A percentile compares a stretch with the other conserved stretches of the same genome.
These are phyloP conservation scores for Gila orcuttii DNA, from an alignment of 2,113 vertebrate genomes.

Conservation along the genomic window DNA sequence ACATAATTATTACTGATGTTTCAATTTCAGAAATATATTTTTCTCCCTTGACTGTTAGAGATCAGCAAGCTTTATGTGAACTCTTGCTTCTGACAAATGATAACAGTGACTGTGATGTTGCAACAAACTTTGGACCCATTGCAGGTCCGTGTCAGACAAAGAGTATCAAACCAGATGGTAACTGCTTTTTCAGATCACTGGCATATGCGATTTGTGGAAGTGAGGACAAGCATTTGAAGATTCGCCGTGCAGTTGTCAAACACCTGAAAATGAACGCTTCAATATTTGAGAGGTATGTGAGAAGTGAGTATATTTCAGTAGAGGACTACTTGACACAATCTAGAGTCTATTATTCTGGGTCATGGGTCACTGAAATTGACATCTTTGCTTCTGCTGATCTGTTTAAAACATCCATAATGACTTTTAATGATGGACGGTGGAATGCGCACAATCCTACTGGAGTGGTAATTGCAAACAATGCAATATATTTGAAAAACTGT, in stretches of 20 bases:
- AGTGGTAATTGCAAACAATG: not conserved
- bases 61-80: too few species aligned
- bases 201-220: too few species aligned
- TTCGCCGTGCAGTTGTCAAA: too few species aligned
- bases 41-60: too few species aligned
- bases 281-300: not conserved
- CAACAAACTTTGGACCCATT: not conserved
- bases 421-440: not conserved
- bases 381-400: not conserved
- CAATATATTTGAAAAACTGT: not conserved
- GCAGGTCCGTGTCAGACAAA: slow-evolving; percentile 33
- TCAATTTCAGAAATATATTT: too few species aligned
- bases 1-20: too few species aligned
- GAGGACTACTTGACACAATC: not conserved
- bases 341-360: not conserved
- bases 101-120: not conserved
- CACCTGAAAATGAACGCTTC: too few species aligned
- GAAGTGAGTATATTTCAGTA: not conserved
- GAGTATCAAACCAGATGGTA: slow-evolving; percentile 37
- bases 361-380: not conserved
- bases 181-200: slow-evolving; percentile 42
- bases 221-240: too few species aligned
- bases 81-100: not conserved
- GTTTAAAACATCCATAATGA: not conserved
- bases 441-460: not conserved